A percentile compares a stretch with the other conserved stretches of the same genome.
Evolutionary conservation across 2,113 vertebrate species (phyloP).

Genomic region (Cynopterus brachyotis): DNA sequence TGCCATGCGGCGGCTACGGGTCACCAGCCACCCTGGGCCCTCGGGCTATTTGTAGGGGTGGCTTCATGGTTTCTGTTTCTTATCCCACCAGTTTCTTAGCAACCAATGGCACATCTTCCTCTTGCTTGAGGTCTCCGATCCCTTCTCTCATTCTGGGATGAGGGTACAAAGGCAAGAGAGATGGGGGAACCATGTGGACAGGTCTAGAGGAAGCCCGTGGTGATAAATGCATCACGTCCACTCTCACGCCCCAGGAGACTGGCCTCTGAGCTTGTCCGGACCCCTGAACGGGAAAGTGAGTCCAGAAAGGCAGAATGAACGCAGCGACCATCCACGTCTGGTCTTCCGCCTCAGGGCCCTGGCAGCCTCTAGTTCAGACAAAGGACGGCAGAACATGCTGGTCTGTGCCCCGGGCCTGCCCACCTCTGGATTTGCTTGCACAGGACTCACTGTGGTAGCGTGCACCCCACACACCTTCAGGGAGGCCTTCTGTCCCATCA

Average conservation of each 20-base stretch:
- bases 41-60: slow-evolving; percentile 78
- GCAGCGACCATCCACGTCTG: neutral
- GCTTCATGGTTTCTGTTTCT: slow-evolving; percentile 69
- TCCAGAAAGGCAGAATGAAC: too few relatives aligned
- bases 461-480: rapidly evolving
- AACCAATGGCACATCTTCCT: slow-evolving; percentile 68
- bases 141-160: neutral
- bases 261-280: neutral
- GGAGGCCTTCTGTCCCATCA: neutral
- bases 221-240: too few relatives aligned
- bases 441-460: neutral
- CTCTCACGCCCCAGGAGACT: neutral
- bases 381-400: neutral
- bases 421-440: too few relatives aligned
- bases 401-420: neutral
- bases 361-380: neutral
- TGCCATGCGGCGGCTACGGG: neutral
- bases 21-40: slow-evolving; percentile 34
- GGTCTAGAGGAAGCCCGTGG: neutral
- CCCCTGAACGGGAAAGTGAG: neutral
- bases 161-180: neutral
- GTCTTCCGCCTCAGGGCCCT: too few relatives aligned
- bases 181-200: rapidly evolving
- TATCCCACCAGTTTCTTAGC: slow-evolving; percentile 78
- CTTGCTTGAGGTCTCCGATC: slow-evolving; percentile 48